Evolutionary conservation across 2,797 vertebrate genomes (phyloP).

Genomic region (Malurus leucopterus): DNA sequence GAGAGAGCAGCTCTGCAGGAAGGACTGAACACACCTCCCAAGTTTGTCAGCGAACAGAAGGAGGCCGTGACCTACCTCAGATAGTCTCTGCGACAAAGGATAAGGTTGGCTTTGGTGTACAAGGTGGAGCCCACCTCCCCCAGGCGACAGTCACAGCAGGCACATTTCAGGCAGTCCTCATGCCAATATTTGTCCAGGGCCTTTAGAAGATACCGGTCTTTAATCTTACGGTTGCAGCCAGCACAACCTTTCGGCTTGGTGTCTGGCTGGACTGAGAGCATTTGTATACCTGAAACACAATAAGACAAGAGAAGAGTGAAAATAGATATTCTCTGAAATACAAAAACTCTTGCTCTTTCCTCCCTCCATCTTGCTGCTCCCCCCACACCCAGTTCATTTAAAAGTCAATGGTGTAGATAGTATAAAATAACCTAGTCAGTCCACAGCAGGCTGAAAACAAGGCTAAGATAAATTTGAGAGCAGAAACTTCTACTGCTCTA

Average conservation of each 20-base stretch:
- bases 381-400: neutral
- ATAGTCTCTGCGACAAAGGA: constrained; percentile 96
- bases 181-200: constrained; percentile 98
- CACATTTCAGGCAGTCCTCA: constrained; percentile 96
- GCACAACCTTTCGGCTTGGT: constrained; percentile 99
- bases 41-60: accelerated
- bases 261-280: constrained; percentile 99
- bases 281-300: constrained; percentile 94
- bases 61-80: constrained; percentile 82
- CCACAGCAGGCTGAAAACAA: neutral
- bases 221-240: constrained; percentile 99
- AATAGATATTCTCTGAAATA: neutral
- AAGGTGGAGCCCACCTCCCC: constrained; percentile 97
- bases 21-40: neutral
- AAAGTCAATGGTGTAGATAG: neutral
- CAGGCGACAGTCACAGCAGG: constrained; percentile 94
- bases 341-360: neutral
- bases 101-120: constrained; percentile 98
- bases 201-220: constrained; percentile 97
- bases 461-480: neutral
- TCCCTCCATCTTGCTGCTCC: neutral
- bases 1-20: neutral
- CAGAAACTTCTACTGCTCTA: neutral
- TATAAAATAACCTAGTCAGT: neutral
- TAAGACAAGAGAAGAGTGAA: constrained; percentile 35